Percentiles rank a stretch among this genome's conserved stretches.
phyloP scores from a whole-genome alignment of 1,140 invertebrate genomes.

The Uloborus diversus region DNA sequence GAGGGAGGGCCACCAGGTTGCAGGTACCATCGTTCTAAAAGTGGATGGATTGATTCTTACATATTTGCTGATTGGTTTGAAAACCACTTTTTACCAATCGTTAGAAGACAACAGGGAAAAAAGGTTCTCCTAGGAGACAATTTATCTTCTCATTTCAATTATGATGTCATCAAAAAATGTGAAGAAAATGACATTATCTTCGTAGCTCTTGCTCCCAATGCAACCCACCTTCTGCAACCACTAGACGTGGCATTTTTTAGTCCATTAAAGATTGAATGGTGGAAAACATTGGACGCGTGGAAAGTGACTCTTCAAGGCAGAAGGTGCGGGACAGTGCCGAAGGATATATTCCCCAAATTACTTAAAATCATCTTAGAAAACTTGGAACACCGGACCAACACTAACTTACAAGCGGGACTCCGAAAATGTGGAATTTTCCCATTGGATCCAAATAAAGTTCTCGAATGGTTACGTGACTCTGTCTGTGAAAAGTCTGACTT shows the following conservation, averaged over 20 bases:
- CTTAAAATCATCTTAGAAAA: neutral
- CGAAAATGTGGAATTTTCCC: neutral
- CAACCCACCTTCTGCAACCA: neutral
- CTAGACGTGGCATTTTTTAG: neutral
- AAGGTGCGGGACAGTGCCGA: neutral
- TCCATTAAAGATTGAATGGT: neutral
- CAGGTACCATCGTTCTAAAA: no score
- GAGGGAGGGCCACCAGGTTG: neutral
- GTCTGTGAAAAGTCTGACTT: no score
- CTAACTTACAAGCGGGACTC: neutral
- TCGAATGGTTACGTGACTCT: neutral
- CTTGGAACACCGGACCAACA: neutral
- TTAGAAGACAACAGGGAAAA: no score
- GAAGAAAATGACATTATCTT: neutral
- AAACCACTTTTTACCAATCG: no score
- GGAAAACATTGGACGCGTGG: neutral
- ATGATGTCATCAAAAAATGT: neutral
- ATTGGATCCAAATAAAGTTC: neutral
- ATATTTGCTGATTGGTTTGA: no score
- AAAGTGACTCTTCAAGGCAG: neutral
- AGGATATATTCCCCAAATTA: neutral
- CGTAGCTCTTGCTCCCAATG: neutral
- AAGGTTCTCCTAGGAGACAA: no score
- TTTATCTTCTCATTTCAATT: conserved; percentile 48
- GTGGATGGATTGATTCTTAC: no score